These are phyloP conservation scores for Tetramorium parvispinum DNA, from an alignment of 1,140 invertebrate genomes.

Conservation along the genomic window DNA sequence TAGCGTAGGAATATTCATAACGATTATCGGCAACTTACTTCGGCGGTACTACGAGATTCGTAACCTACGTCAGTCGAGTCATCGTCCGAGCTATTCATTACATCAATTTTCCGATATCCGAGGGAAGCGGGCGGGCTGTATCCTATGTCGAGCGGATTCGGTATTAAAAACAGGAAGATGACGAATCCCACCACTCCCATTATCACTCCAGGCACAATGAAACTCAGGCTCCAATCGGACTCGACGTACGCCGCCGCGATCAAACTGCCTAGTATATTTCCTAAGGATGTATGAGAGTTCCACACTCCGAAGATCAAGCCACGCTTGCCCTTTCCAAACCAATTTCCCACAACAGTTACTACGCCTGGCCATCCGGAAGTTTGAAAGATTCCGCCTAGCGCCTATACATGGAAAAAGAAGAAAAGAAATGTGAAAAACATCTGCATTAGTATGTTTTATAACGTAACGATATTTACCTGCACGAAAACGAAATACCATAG, in stretches of 20 bases:
- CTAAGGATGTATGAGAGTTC: slow-evolving; percentile 98
- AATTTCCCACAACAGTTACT: slow-evolving; percentile 96
- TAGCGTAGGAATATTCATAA: not conserved
- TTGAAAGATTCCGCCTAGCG: slow-evolving; percentile 93
- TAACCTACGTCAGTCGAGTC: slow-evolving; percentile 69
- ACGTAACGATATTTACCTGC: slow-evolving; percentile 88
- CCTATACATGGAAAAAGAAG: slow-evolving; percentile 85
- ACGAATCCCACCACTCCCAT: slow-evolving; percentile 92
- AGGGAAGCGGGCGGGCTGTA: slow-evolving; percentile 84
- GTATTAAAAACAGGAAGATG: slow-evolving; percentile 94
- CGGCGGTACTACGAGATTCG: slow-evolving; percentile 65
- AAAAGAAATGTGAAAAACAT: not conserved
- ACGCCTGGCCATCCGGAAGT: slow-evolving; percentile 97
- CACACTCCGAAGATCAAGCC: slow-evolving; percentile 98
- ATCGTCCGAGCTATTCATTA: slow-evolving; percentile 80
- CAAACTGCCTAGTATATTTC: slow-evolving; percentile 95
- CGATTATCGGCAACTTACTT: slow-evolving; percentile 76
- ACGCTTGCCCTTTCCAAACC: slow-evolving; percentile 96
- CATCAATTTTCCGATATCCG: slow-evolving; percentile 79
- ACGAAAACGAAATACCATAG: slow-evolving; percentile 94
- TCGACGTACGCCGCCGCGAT: slow-evolving; percentile 95
- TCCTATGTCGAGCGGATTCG: slow-evolving; percentile 91
- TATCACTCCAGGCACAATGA: slow-evolving; percentile 96
- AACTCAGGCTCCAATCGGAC: slow-evolving; percentile 95
- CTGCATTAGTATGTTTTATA: not conserved